Evolutionary conservation across 2,797 vertebrate species (phyloP).

Genomic region (Mastacembelus armatus): DNA sequence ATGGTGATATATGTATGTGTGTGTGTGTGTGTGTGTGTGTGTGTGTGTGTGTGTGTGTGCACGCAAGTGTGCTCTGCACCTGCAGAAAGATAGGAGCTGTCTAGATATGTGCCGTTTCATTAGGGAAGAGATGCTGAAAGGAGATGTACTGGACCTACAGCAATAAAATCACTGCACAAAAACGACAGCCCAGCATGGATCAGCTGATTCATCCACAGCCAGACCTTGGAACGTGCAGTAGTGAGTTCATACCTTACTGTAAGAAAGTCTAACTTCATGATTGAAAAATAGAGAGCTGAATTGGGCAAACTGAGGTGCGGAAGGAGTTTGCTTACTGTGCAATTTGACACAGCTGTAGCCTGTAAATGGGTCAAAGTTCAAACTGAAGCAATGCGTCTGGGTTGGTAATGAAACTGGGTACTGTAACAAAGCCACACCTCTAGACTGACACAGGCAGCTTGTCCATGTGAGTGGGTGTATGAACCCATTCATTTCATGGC

Average conservation of each 20-base stretch:
- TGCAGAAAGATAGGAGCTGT: conserved; percentile 43
- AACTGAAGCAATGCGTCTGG: conserved; percentile 28
- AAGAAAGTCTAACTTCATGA: conserved; percentile 46
- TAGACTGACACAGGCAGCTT: conserved; percentile 11
- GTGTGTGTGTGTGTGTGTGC: conserved; percentile 3
- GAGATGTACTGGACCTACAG: conserved; percentile 36
- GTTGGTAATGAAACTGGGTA: conserved; percentile 34
- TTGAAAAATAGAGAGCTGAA: conserved; percentile 65
- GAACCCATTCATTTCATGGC: conserved; percentile 30
- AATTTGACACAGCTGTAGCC: conserved; percentile 46
- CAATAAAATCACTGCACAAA: conserved; percentile 30
- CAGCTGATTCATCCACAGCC: conserved; percentile 20
- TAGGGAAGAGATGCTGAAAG: conserved; percentile 34
- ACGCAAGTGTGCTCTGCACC: conserved; percentile 20
- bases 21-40: not conserved
- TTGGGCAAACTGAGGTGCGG: conserved; percentile 63
- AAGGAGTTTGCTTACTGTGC: conserved; percentile 45
- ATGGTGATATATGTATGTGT: too few relatives aligned
- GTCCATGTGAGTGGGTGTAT: not conserved
- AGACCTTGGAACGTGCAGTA: conserved; percentile 25
- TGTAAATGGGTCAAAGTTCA: conserved; percentile 67
- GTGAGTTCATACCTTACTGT: conserved; percentile 3
- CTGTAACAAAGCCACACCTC: conserved; percentile 13
- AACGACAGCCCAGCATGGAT: conserved; percentile 42
- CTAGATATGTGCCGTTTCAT: conserved; percentile 50